Percentiles rank a stretch among this genome's conserved stretches.
phyloP scores from a whole-genome alignment of 2,888 invertebrate species.

The Herminia tarsipennalis region DNA sequence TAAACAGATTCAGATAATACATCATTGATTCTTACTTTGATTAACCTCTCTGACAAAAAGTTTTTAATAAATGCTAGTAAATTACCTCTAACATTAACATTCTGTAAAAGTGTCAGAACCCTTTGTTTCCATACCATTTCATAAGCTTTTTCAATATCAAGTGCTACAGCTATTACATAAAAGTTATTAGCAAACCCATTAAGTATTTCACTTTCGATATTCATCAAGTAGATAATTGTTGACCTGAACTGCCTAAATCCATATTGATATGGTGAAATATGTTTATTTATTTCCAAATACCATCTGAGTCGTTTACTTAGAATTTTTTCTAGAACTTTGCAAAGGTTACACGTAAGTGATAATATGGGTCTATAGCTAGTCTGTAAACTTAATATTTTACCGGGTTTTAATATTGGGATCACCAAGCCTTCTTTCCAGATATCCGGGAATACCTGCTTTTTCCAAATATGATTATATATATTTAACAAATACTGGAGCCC shows the following conservation, averaged over 20 bases:
- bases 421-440: slow-evolving; percentile 25
- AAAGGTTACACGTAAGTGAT: no score
- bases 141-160: slow-evolving; percentile 23
- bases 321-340: slow-evolving; percentile 28
- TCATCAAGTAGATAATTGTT: slow-evolving; percentile 15
- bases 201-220: slow-evolving; percentile 14
- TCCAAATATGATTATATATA: slow-evolving; percentile 11
- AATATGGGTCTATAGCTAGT: no score
- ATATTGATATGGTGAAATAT: slow-evolving; percentile 15
- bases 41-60: slow-evolving; percentile 2
- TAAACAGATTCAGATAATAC: not conserved
- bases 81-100: not conserved
- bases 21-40: slow-evolving; percentile 1
- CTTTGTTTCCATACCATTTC: slow-evolving; percentile 23
- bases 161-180: slow-evolving; percentile 12
- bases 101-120: slow-evolving; percentile 5
- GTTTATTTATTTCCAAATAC: slow-evolving; percentile 10
- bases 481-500: slow-evolving; percentile 13
- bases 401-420: slow-evolving; percentile 27
- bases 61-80: not conserved
- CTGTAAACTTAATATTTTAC: slow-evolving; percentile 9
- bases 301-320: slow-evolving; percentile 23
- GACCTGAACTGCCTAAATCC: slow-evolving; percentile 23
- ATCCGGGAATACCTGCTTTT: slow-evolving; percentile 22
- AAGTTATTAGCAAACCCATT: slow-evolving; percentile 19